Evolutionary conservation across 2,888 invertebrate species (phyloP).

Genomic region (Drosophila greeni): DNA sequence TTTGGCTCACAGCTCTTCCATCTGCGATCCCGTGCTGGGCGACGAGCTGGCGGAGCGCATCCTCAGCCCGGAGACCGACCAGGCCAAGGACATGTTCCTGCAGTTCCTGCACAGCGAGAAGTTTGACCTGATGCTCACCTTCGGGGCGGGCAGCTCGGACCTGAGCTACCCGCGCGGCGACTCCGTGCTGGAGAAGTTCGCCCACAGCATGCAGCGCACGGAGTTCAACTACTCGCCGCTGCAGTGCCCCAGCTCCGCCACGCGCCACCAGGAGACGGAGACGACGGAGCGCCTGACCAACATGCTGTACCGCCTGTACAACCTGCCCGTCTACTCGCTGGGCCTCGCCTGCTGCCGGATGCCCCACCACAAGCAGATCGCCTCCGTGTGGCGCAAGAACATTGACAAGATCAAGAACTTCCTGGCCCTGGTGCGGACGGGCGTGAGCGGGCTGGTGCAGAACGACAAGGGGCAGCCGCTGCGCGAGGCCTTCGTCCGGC

Average conservation of each 20-base stretch:
- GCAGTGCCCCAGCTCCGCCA: constrained; percentile 67
- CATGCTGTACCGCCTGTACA: constrained; percentile 82
- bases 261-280: constrained; percentile 69
- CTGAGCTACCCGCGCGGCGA: constrained; percentile 79
- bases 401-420: constrained; percentile 83
- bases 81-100: constrained; percentile 80
- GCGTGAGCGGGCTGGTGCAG: constrained; percentile 85
- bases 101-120: constrained; percentile 83
- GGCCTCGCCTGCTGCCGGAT: constrained; percentile 91
- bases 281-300: constrained; percentile 81
- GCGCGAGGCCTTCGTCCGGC: constrained; percentile 84
- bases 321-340: constrained; percentile 84
- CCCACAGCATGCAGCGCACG: constrained; percentile 72
- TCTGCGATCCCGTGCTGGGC: constrained; percentile 76
- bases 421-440: constrained; percentile 82
- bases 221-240: constrained; percentile 72
- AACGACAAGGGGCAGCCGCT: constrained; percentile 85
- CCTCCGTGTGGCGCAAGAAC: constrained; percentile 85
- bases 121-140: constrained; percentile 86
- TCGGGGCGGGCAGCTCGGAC: constrained; percentile 86
- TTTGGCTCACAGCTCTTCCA: constrained; percentile 58
- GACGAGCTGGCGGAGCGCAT: constrained; percentile 85
- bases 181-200: constrained; percentile 72
- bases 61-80: constrained; percentile 77
- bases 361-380: constrained; percentile 84